These are phyloP conservation scores for Heteractis magnifica DNA, from an alignment of 92 coral and sea anemone species.

Conservation along the genomic window DNA sequence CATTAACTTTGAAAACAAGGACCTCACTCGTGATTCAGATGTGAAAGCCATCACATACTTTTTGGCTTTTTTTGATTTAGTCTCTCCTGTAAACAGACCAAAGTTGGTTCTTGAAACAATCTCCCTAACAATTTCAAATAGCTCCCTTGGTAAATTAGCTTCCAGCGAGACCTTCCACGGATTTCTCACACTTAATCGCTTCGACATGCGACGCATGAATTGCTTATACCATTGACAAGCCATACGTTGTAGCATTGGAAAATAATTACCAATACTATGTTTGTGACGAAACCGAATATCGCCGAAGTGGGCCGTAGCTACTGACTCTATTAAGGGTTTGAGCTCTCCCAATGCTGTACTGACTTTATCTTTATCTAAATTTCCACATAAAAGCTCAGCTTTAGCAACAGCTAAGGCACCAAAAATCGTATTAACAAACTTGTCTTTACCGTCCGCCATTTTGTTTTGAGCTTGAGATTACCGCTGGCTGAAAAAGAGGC, in stretches of 20 bases:
- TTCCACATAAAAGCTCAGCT: too few relatives aligned
- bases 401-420: too few relatives aligned
- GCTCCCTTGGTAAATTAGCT: constrained; percentile 47
- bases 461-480: too few relatives aligned
- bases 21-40: constrained; percentile 8
- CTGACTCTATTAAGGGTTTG: too few relatives aligned
- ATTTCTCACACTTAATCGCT: constrained; percentile 36
- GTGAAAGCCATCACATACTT: constrained; percentile 17
- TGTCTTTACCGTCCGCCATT: too few relatives aligned
- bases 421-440: too few relatives aligned
- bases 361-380: too few relatives aligned
- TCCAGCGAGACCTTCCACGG: constrained; percentile 57
- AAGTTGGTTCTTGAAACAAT: constrained; percentile 40
- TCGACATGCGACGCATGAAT: constrained; percentile 21
- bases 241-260: constrained; percentile 42
- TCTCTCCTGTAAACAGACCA: constrained; percentile 50
- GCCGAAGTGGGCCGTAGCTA: constrained; percentile 15
- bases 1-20: constrained; percentile 35
- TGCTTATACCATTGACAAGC: constrained; percentile 19
- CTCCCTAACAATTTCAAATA: constrained; percentile 32
- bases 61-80: constrained; percentile 1
- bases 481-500: too few relatives aligned
- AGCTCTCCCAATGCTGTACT: too few relatives aligned
- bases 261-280: constrained; percentile 27
- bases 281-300: constrained; percentile 31